Evolutionary conservation across 2,797 vertebrate species (phyloP).

Genomic region (Lateolabrax maculatus): DNA sequence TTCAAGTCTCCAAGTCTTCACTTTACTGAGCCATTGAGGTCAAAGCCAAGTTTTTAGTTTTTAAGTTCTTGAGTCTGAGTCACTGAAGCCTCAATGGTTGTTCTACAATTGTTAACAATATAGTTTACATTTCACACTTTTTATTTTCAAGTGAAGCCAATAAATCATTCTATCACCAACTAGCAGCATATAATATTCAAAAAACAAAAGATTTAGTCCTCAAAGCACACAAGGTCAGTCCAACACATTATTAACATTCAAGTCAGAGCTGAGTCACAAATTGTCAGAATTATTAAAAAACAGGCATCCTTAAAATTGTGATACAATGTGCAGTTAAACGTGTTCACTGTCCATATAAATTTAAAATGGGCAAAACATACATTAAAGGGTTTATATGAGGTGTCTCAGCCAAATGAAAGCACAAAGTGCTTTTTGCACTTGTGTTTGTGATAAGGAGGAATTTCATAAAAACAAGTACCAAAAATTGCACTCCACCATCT

Average conservation of each 20-base stretch:
- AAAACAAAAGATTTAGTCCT: no score
- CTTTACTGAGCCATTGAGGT: neutral
- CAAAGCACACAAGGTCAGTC: no score
- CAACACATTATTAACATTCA: no score
- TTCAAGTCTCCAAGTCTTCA: neutral
- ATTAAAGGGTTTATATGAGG: neutral
- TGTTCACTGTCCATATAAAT: neutral
- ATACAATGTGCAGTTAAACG: neutral
- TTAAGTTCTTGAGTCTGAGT: neutral
- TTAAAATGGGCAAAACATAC: neutral
- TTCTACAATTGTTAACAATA: neutral
- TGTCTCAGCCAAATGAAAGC: neutral
- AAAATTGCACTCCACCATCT: neutral
- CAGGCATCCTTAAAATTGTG: no score
- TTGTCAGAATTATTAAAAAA: neutral
- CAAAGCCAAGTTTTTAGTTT: neutral
- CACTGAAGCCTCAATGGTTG: neutral
- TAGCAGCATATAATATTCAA: neutral
- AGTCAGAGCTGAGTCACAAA: neutral
- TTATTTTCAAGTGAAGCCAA: neutral
- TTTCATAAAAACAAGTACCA: conserved; percentile 8
- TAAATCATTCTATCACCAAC: neutral
- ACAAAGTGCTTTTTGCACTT: neutral
- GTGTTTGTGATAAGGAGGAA: neutral
- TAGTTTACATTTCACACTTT: neutral